These are phyloP conservation scores for Diadumene lineata DNA, from an alignment of 92 coral and sea anemone genomes.

Conservation along the genomic window DNA sequence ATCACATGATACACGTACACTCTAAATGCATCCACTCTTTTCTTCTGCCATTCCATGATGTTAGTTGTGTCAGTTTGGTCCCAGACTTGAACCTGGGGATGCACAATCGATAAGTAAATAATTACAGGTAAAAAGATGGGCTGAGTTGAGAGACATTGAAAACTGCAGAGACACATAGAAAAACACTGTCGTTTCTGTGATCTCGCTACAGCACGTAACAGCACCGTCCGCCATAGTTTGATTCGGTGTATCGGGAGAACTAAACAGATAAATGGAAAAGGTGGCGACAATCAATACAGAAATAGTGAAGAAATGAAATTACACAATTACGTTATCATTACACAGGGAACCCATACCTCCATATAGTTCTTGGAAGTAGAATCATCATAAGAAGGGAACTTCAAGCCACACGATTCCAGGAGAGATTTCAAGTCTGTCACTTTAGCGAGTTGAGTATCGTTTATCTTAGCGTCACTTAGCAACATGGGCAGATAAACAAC, in stretches of 20 bases:
- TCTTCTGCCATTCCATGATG: slow-evolving; percentile 84
- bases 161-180: no score
- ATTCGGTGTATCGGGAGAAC: no score
- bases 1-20: slow-evolving; percentile 41
- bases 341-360: not conserved
- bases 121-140: no score
- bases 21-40: slow-evolving; percentile 66
- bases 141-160: no score
- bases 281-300: no score
- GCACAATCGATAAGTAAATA: not conserved
- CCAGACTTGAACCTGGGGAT: slow-evolving; percentile 57
- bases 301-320: no score
- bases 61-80: slow-evolving; percentile 74
- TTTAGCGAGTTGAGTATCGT: slow-evolving; percentile 46
- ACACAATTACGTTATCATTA: not conserved
- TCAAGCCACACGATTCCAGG: slow-evolving; percentile 56
- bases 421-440: slow-evolving; percentile 54
- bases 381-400: slow-evolving; percentile 11
- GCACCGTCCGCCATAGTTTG: no score
- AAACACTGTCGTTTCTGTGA: no score
- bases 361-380: not conserved
- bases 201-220: no score
- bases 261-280: no score
- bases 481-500: slow-evolving; percentile 68
- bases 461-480: slow-evolving; percentile 48